Evolutionary conservation across 2,113 vertebrate genomes (phyloP), one percentile per base, ranked within the genome.

Genomic region (Burhinus oedicnemus): DNA sequence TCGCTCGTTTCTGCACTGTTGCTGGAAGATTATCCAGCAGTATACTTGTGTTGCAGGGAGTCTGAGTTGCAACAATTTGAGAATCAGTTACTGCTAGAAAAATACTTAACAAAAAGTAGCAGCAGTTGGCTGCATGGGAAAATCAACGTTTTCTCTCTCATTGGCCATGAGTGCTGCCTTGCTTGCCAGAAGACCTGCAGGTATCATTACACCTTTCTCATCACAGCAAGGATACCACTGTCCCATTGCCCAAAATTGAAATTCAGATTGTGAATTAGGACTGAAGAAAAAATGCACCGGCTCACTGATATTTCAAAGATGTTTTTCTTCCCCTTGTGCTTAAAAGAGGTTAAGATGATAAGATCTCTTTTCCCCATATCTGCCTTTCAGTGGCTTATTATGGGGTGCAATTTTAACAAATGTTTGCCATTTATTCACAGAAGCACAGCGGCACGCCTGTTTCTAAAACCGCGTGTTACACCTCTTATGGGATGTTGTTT

Each of bases 401-500:
- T 9, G 26, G 20, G 20, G 26, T 40, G 29, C 26, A 55, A 21
- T 79, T 79, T 76, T 71, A 64, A 45, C 29, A 47, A 71, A 65
- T 3, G 12, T 51, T 87, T 89, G 57, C 29, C 22, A 4, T 60
- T 62, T 68, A 30, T 38, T 62, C 23, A 30, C n/a, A 52, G 49
- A 49, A 34, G 32, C 38, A 18, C 55, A 15, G 34, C 5, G 44
- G 25, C 47, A 61, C 0, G 3, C 49, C 36, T 52, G 8, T 61
- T 90, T 81, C 76, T 69, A 77, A 70, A 93, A 15, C 55, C 49
- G 13, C 29, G 23, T 3, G 2, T 58, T 62, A 66, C 20, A 23
- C 29, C 18, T 78, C 40, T 58, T 34, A 29, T 4, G 4, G 2
- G 8, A 32, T 10, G 6, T 4, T 1, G 0, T 8, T 86, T 38